Conservation (phyloP, 2,888 invertebrate species). For the Calephelis perditalis region DNA sequence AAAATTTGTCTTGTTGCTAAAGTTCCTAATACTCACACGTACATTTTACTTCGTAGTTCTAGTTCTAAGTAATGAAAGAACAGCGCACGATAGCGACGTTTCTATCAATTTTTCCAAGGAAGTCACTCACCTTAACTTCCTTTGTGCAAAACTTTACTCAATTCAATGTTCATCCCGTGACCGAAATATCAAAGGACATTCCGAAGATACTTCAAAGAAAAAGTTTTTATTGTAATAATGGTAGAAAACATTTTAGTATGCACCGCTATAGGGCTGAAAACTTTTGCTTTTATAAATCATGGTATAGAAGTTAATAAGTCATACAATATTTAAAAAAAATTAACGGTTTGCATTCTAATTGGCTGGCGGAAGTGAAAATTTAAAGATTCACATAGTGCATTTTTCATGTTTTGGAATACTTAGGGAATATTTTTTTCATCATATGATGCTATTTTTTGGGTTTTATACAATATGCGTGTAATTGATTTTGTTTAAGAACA, state of each 20-base stretch:
- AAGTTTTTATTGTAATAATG: neutral
- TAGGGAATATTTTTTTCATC: neutral
- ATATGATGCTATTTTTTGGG: too few relatives aligned
- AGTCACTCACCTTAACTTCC: slow-evolving; percentile 28
- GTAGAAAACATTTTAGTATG: slow-evolving; percentile 1
- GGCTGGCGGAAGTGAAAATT: neutral
- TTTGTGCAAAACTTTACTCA: slow-evolving; percentile 32
- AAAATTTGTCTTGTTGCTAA: too few relatives aligned
- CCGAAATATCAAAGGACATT: slow-evolving; percentile 6
- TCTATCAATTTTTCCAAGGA: slow-evolving; percentile 12
- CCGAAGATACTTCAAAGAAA: neutral
- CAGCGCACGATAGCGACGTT: slow-evolving; percentile 10
- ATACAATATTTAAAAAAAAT: neutral
- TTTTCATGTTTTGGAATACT: too few relatives aligned
- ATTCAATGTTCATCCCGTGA: slow-evolving; percentile 30
- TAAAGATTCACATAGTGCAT: neutral
- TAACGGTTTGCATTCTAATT: neutral
- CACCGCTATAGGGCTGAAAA: neutral
- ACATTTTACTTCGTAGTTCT: too few relatives aligned
- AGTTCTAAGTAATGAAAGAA: slow-evolving; percentile 15
- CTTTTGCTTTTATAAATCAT: neutral
- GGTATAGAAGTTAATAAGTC: neutral
- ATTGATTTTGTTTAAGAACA: neutral
- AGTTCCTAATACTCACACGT: too few relatives aligned
- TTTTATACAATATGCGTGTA: neutral